Evolutionary conservation across 2,113 vertebrate species (phyloP).

Genomic region (Paraplagusia blochii): DNA sequence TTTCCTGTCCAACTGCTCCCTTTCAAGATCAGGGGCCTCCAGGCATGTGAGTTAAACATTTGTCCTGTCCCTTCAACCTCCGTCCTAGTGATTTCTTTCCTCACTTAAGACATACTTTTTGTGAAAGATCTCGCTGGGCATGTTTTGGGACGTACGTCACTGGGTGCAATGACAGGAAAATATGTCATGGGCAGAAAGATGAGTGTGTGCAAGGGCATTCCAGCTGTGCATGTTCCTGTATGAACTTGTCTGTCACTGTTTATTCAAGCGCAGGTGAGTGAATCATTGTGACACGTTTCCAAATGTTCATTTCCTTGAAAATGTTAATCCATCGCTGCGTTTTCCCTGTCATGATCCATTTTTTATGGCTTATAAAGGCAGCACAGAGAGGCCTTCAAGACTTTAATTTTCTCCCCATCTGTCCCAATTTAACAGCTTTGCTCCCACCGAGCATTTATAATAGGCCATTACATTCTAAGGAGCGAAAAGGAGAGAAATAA

Average conservation of each 20-base stretch:
- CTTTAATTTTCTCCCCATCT: conserved; percentile 59
- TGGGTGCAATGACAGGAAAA: conserved; percentile 11
- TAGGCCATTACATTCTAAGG: conserved; percentile 37
- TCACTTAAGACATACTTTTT: conserved; percentile 42
- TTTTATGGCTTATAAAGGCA: conserved; percentile 48
- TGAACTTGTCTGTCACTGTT: conserved; percentile 16
- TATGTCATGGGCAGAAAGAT: conserved; percentile 10
- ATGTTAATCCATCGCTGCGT: conserved; percentile 28
- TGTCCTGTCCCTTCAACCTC: conserved; percentile 27
- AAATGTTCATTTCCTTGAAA: conserved; percentile 26
- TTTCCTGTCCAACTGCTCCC: conserved; percentile 49
- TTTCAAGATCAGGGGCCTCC: conserved; percentile 27
- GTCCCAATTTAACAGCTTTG: conserved; percentile 54
- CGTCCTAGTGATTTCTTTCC: conserved; percentile 31
- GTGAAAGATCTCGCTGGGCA: conserved; percentile 24
- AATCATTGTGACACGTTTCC: conserved; percentile 26
- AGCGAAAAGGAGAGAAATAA: not conserved
- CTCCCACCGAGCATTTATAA: conserved; percentile 46
- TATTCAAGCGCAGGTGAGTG: conserved; percentile 17
- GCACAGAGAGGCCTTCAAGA: conserved; percentile 27
- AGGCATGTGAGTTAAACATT: conserved; percentile 24
- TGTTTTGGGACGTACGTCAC: conserved; percentile 40
- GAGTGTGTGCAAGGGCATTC: too few species aligned
- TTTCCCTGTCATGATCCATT: conserved; percentile 26
- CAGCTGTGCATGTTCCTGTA: not conserved